Conservation (phyloP, 1,140 invertebrate species). For the Bombyx mori region DNA sequence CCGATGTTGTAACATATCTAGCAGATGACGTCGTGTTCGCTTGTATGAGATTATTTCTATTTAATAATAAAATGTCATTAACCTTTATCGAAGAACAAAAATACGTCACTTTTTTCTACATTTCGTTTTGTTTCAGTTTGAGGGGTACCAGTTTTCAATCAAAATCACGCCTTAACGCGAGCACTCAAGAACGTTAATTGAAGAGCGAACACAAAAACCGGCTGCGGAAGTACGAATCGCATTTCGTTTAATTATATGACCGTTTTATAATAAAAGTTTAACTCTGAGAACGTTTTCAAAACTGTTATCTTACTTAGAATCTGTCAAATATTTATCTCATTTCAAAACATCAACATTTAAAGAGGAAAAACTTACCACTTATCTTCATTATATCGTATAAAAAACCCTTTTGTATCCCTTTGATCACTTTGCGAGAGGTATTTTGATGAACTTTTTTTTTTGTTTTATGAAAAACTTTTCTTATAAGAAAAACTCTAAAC, state of each 20-base stretch:
- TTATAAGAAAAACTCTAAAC: slow-evolving; percentile 2
- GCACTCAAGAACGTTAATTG: neutral
- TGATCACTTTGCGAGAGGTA: slow-evolving; percentile 66
- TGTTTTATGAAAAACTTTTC: slow-evolving; percentile 34
- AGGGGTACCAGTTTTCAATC: too few species aligned
- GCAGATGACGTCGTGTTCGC: too few species aligned
- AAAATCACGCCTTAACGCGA: too few species aligned
- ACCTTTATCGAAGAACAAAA: too few species aligned
- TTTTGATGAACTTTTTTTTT: slow-evolving; percentile 48
- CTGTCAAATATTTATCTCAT: slow-evolving; percentile 58
- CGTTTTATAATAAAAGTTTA: too few species aligned
- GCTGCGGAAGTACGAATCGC: neutral
- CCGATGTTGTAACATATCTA: too few species aligned
- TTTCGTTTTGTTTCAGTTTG: too few species aligned
- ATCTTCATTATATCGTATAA: slow-evolving; percentile 56
- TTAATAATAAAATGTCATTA: too few species aligned
- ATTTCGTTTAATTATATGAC: too few species aligned
- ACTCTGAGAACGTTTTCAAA: slow-evolving; percentile 12
- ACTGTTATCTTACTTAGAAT: slow-evolving; percentile 45
- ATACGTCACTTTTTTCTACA: too few species aligned
- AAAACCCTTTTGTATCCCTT: slow-evolving; percentile 58
- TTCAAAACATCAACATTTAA: slow-evolving; percentile 63
- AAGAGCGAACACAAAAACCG: neutral
- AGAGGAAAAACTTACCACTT: slow-evolving; percentile 59
- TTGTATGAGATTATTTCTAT: too few species aligned